Conservation (phyloP, 2,888 invertebrate genomes). For the Agrotis ipsilon region DNA sequence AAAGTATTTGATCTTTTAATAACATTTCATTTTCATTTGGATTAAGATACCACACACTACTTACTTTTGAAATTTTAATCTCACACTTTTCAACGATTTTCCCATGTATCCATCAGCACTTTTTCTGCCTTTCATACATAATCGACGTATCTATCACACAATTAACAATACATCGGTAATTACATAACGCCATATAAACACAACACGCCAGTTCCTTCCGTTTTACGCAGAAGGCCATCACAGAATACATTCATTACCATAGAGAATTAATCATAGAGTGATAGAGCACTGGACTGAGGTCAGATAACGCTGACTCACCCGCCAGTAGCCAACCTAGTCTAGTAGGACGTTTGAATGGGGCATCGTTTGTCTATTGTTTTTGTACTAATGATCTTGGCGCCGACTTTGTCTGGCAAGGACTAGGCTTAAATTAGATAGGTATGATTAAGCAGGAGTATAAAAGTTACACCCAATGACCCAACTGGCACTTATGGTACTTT, state of each 20-base stretch:
- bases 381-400: conserved; percentile 30
- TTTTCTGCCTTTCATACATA: background rate
- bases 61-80: background rate
- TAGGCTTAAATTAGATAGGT: background rate
- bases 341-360: conserved; percentile 35
- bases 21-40: background rate
- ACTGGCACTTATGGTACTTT: no score
- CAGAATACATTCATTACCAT: conserved; percentile 68
- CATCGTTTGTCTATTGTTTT: conserved; percentile 41
- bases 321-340: conserved; percentile 23
- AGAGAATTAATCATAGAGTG: conserved; percentile 64
- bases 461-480: no score
- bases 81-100: no score
- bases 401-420: conserved; percentile 21
- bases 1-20: no score
- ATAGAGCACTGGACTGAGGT: conserved; percentile 60
- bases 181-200: conserved; percentile 49
- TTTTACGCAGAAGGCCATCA: conserved; percentile 57
- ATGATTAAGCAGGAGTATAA: background rate
- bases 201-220: conserved; percentile 63
- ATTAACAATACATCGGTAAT: conserved; percentile 27
- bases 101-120: background rate
- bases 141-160: background rate
- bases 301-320: conserved; percentile 58
- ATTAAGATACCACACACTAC: background rate